Base-by-base conservation (phyloP, 2,797 vertebrate species). In the Epinephelus coioides region DNA sequence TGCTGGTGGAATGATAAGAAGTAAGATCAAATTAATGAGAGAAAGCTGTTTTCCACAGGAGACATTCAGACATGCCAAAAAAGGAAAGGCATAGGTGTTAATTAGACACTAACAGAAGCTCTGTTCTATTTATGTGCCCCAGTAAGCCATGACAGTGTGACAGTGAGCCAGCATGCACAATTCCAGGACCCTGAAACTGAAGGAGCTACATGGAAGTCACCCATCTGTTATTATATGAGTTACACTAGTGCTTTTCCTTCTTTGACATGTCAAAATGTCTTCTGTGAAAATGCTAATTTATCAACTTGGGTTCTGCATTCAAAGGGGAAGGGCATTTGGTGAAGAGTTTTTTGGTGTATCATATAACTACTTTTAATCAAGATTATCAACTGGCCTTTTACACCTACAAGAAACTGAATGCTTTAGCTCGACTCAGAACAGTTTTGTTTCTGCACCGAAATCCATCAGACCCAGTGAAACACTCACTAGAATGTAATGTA, bases 1-100 rank as follows among this genome's bases (percentile, higher is more conserved):
- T 34, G 44, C 27, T 49, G 46, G 43, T 14, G 27, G 23, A 68
- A 83, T 1, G 8, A 76, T 51, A 25, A 78, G 1, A 53, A 47
- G 46, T 11, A 1, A 60, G 5, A 51, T 54, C 3, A 13, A 40
- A 78, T 60, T 6, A 49, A 66, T 34, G 23, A 65, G 12, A 30
- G 46, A 17, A 3, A n/a, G 17, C 3, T 0, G 1, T 10, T 64
- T 65, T 63, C 18, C 4, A 40, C 30, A 40, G 15, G n/a, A 61
- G 23, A 61, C 15, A 23, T 30, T 25, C 2, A 17, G n/a, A 54
- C 9, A 14, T 13, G 21, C 67, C 38, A n/a, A 2, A 18, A 12
- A 47, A 12, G n/a, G 34, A 7, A 60, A 60, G 30, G 17, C 14
- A 43, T 11, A 50, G 21, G 17, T 27, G 38, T n/a, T 69, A 53